Conservation (phyloP, 1,140 invertebrate species). For the Theocolax elegans region DNA sequence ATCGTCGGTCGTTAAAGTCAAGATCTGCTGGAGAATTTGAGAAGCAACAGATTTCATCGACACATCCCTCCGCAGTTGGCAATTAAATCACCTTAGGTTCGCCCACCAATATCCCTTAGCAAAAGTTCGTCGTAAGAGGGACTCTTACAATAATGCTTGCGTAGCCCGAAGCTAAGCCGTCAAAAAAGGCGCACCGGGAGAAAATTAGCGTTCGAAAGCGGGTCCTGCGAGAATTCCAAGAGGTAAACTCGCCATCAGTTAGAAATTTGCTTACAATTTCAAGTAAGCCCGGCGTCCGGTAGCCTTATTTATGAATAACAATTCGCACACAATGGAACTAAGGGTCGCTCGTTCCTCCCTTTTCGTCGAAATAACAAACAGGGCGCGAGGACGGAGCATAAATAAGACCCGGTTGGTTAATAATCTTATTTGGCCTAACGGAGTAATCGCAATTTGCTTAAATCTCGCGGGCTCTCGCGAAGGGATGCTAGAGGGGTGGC, state of each 20-base stretch:
- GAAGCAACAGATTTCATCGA: background rate
- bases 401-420: conserved; percentile 60
- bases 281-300: background rate
- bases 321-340: conserved; percentile 9
- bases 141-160: conserved; percentile 7
- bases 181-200: too few relatives aligned
- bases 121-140: conserved; percentile 8
- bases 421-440: conserved; percentile 61
- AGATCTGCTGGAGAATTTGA: background rate
- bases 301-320: conserved; percentile 35
- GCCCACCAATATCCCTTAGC: background rate
- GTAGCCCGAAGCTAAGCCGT: conserved; percentile 9
- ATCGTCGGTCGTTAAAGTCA: background rate
- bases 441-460: conserved; percentile 62
- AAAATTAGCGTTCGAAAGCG: too few relatives aligned
- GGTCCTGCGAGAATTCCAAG: conserved; percentile 15
- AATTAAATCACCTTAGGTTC: conserved; percentile 1
- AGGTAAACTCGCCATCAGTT: background rate
- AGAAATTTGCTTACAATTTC: conserved; percentile 16
- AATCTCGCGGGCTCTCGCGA: conserved; percentile 52
- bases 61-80: background rate
- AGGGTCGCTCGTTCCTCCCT: background rate
- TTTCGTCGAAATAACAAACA: conserved; percentile 6
- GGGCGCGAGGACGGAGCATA: conserved; percentile 46
- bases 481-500: conserved; percentile 27